These are phyloP conservation scores for Phaethornis superciliosus DNA, from an alignment of 2,113 vertebrate genomes.

Conservation along the genomic window DNA sequence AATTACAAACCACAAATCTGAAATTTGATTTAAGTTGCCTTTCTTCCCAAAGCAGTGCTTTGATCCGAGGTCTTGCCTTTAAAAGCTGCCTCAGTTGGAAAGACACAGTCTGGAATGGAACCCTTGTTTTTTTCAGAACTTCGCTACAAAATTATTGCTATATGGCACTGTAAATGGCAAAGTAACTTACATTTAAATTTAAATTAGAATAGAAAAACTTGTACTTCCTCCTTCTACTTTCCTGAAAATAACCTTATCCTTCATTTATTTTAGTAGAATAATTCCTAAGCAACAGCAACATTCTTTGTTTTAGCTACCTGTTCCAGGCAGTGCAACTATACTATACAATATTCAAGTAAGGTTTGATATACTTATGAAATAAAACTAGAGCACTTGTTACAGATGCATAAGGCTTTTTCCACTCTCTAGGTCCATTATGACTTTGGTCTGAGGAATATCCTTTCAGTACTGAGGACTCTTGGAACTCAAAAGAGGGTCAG, in stretches of 20 bases:
- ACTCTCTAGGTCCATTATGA: slow-evolving; percentile 80
- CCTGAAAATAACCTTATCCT: background rate
- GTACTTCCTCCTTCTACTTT: background rate
- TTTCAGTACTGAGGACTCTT: slow-evolving; percentile 81
- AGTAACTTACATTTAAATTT: background rate
- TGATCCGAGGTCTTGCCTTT: background rate
- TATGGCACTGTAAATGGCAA: background rate
- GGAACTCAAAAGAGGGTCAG: slow-evolving; percentile 80
- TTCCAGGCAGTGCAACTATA: background rate
- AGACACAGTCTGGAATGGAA: background rate
- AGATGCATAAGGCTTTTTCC: background rate
- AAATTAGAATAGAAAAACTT: background rate
- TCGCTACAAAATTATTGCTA: background rate
- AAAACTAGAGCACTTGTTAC: background rate
- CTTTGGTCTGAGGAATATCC: slow-evolving; percentile 82
- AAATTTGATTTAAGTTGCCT: background rate
- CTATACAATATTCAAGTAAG: background rate
- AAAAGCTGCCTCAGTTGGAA: background rate
- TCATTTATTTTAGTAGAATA: background rate
- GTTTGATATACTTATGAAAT: background rate
- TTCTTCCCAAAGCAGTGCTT: background rate
- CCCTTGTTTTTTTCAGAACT: background rate
- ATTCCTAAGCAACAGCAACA: background rate
- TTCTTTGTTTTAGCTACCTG: background rate
- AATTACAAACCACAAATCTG: background rate